phyloP scores from a whole-genome alignment of 2,113 vertebrate species.

The Notarius lentiginosus region DNA sequence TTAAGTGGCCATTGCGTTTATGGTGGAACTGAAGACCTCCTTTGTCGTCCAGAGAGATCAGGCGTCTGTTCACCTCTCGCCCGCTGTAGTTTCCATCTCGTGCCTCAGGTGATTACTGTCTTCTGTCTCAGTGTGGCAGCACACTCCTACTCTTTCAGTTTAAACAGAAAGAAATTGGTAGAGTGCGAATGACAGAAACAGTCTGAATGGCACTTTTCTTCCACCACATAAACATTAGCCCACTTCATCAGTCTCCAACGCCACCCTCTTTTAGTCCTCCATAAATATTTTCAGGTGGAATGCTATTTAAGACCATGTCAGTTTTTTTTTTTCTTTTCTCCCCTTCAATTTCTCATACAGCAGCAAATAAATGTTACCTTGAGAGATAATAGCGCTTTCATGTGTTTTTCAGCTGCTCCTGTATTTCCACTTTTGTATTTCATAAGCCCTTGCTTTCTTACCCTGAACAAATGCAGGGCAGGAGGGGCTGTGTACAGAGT shows the following conservation, averaged over 20 bases:
- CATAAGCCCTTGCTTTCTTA: conserved; percentile 38
- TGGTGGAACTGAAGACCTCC: not conserved
- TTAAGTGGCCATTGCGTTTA: conserved; percentile 4
- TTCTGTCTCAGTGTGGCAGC: conserved; percentile 21
- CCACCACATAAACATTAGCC: conserved; percentile 27
- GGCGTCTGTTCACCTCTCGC: conserved; percentile 13
- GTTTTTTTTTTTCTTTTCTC: conserved; percentile 31
- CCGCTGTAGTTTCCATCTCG: conserved; percentile 34
- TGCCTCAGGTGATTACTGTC: conserved; percentile 28
- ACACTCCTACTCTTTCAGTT: conserved; percentile 5
- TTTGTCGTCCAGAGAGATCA: not conserved
- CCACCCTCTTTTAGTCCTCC: conserved; percentile 40
- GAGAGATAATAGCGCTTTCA: conserved; percentile 49
- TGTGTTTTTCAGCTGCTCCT: conserved; percentile 41
- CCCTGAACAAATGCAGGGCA: conserved; percentile 42
- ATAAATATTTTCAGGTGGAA: conserved; percentile 51
- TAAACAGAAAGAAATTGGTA: conserved; percentile 12
- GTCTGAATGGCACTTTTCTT: conserved; percentile 28
- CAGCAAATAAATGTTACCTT: conserved; percentile 49
- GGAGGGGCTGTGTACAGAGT: conserved; percentile 40
- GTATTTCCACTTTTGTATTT: conserved; percentile 48
- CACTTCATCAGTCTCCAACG: conserved; percentile 44
- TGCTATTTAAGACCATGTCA: conserved; percentile 35
- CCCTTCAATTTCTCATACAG: conserved; percentile 18
- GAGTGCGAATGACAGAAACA: conserved; percentile 29